These are phyloP conservation scores for Tricholauxania praeusta DNA, from an alignment of 2,888 invertebrate species.

Conservation along the genomic window DNA sequence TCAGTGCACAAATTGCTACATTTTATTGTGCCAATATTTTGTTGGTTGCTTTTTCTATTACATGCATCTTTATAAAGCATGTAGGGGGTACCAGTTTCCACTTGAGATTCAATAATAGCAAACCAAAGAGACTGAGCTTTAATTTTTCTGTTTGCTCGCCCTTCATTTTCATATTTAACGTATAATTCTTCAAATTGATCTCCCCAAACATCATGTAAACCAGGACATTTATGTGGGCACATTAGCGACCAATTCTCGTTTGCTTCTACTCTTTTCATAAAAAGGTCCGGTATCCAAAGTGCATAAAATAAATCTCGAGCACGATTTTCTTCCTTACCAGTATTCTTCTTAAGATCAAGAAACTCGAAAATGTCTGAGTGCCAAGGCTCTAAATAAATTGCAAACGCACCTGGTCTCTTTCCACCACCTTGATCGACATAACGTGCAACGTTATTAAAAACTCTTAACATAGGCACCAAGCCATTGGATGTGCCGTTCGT, in stretches of 20 bases:
- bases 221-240: conserved; percentile 96
- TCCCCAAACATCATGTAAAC: conserved; percentile 93
- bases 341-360: conserved; percentile 94
- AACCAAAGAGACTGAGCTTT: conserved; percentile 93
- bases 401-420: conserved; percentile 97
- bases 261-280: conserved; percentile 93
- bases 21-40: conserved; percentile 98
- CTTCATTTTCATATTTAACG: conserved; percentile 85
- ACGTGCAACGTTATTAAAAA: conserved; percentile 94
- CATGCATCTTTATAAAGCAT: conserved; percentile 98
- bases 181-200: conserved; percentile 93
- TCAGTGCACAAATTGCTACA: conserved; percentile 98
- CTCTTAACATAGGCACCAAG: conserved; percentile 93
- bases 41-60: conserved; percentile 96
- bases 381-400: conserved; percentile 99
- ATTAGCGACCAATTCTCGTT: conserved; percentile 93
- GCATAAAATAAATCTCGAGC: conserved; percentile 97
- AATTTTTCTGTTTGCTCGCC: conserved; percentile 76
- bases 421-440: conserved; percentile 99
- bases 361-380: conserved; percentile 98
- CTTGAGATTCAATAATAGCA: conserved; percentile 93
- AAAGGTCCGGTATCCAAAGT: conserved; percentile 97
- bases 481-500: conserved; percentile 97
- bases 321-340: conserved; percentile 92
- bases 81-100: conserved; percentile 98